Conservation (phyloP, 2,113 vertebrate species). For the Plotosus lineatus region DNA sequence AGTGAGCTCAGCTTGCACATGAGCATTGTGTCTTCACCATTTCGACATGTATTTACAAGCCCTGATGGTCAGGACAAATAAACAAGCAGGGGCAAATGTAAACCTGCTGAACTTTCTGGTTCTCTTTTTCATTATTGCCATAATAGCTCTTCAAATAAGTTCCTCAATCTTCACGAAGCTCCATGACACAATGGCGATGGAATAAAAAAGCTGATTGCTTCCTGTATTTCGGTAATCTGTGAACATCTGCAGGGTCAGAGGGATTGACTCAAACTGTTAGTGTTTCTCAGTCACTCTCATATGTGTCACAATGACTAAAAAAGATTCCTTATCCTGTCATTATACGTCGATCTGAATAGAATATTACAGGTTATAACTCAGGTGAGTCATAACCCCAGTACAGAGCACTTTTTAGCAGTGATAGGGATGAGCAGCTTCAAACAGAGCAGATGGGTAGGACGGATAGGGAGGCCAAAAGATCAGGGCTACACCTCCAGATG, state of each 20-base stretch:
- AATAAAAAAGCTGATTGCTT: constrained; percentile 48
- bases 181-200: constrained; percentile 21
- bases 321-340: constrained; percentile 13
- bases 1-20: constrained; percentile 16
- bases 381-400: background rate
- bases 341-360: background rate
- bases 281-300: background rate
- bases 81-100: constrained; percentile 45
- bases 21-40: constrained; percentile 36
- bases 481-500: constrained; percentile 40
- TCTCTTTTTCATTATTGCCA: background rate
- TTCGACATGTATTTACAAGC: constrained; percentile 49
- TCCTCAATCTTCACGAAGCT: constrained; percentile 38
- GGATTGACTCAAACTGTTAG: constrained; percentile 4
- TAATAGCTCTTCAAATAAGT: constrained; percentile 35
- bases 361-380: too few species aligned
- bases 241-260: constrained; percentile 41
- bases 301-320: constrained; percentile 17
- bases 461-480: constrained; percentile 28
- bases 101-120: background rate
- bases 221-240: constrained; percentile 46
- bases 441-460: constrained; percentile 36
- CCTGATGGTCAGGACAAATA: constrained; percentile 40
- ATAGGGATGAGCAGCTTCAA: constrained; percentile 34
- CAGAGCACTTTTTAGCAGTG: constrained; percentile 4